A percentile compares a stretch with the other conserved stretches of the same genome.
These are phyloP conservation scores for Pachypanchax playfairii DNA, from an alignment of 2,113 vertebrate species.

Conservation along the genomic window DNA sequence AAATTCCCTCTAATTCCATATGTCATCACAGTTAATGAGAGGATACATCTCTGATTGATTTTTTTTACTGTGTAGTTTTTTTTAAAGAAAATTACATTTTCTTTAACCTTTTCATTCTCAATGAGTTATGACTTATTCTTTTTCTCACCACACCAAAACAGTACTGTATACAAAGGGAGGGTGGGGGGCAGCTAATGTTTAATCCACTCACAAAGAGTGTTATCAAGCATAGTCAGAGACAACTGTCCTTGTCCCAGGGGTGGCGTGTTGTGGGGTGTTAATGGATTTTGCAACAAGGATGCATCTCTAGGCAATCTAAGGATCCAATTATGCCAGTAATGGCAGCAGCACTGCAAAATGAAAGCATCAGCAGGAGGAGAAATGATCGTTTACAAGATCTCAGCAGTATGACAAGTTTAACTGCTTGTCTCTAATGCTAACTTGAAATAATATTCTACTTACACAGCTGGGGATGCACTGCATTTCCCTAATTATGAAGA, in stretches of 20 bases:
- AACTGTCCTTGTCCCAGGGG: constrained; percentile 46
- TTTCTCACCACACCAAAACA: constrained; percentile 21
- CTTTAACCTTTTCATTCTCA: constrained; percentile 3
- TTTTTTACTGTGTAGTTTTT: too few species aligned
- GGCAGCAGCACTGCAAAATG: constrained; percentile 54
- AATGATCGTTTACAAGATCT: constrained; percentile 50
- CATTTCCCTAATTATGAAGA: constrained; percentile 38
- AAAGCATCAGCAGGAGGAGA: constrained; percentile 65
- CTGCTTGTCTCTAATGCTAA: constrained; percentile 46
- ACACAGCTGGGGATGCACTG: constrained; percentile 12
- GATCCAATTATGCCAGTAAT: constrained; percentile 70
- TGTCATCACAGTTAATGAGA: constrained; percentile 1
- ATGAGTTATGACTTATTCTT: constrained; percentile 18
- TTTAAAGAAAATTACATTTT: constrained; percentile 16
- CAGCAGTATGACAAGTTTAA: constrained; percentile 57
- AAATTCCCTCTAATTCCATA: constrained; percentile 15
- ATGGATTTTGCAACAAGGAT: constrained; percentile 70
- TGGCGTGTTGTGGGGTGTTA: constrained; percentile 53
- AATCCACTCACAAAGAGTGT: constrained; percentile 56
- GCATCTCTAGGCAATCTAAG: constrained; percentile 60
- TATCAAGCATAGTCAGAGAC: constrained; percentile 50
- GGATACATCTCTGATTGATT: constrained; percentile 8
- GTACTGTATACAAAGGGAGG: constrained; percentile 27
- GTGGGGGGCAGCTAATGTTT: constrained; percentile 51
- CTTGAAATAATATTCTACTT: constrained; percentile 27